Conservation (phyloP, 1,140 invertebrate genomes). For the Lutraria rhynchaena region DNA sequence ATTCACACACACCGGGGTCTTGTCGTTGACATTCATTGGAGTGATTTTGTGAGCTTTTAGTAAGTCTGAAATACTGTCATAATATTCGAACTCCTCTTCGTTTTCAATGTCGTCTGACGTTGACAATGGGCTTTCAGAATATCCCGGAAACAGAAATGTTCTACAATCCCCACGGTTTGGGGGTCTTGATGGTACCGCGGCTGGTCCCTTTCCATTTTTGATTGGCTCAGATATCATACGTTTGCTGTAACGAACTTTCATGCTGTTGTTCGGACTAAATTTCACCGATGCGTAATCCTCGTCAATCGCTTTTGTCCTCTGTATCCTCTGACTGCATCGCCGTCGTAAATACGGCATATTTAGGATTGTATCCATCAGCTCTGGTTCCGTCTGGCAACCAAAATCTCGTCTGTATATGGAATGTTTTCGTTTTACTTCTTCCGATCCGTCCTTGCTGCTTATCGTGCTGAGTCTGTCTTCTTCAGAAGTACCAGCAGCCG, state of each 20-base stretch:
- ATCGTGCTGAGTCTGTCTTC: slow-evolving; percentile 62
- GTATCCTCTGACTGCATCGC: slow-evolving; percentile 38
- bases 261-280: slow-evolving; percentile 55
- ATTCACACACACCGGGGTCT: slow-evolving; percentile 33
- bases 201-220: slow-evolving; percentile 19
- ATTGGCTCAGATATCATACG: not conserved
- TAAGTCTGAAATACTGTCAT: slow-evolving; percentile 56
- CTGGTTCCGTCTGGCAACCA: slow-evolving; percentile 65
- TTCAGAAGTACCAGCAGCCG: slow-evolving; percentile 55
- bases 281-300: slow-evolving; percentile 47
- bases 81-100: slow-evolving; percentile 55
- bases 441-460: slow-evolving; percentile 62
- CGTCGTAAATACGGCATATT: slow-evolving; percentile 49
- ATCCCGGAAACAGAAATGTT: slow-evolving; percentile 41
- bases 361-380: slow-evolving; percentile 54
- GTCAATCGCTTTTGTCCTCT: slow-evolving; percentile 49
- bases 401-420: slow-evolving; percentile 55
- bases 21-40: slow-evolving; percentile 30
- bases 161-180: slow-evolving; percentile 32
- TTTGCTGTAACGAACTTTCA: slow-evolving; percentile 44
- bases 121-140: slow-evolving; percentile 52
- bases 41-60: slow-evolving; percentile 41
- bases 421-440: slow-evolving; percentile 44
- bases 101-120: slow-evolving; percentile 56
- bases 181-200: not conserved